phyloP scores from a whole-genome alignment of 1,140 invertebrate genomes.

The Drosophila teissieri region DNA sequence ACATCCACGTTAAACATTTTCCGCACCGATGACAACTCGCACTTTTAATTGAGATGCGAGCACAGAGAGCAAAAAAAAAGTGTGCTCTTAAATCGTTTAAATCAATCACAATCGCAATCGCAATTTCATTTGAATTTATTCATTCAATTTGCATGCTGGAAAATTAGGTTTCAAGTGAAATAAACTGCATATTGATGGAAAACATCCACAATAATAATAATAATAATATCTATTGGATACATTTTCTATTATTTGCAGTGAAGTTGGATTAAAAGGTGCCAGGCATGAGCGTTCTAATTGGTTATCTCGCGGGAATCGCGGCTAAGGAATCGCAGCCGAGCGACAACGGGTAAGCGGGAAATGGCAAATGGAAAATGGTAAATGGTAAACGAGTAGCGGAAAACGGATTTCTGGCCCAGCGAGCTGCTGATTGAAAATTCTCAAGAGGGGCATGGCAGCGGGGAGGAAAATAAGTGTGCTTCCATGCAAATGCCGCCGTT shows the following conservation, averaged over 20 bases:
- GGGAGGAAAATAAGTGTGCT: slow-evolving; percentile 7
- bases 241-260: slow-evolving; percentile 16
- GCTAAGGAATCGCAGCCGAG: slow-evolving; percentile 24
- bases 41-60: slow-evolving; percentile 52
- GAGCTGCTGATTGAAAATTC: slow-evolving; percentile 65
- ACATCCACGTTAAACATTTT: slow-evolving; percentile 51
- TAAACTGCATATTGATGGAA: too few relatives aligned
- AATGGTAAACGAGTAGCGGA: slow-evolving; percentile 71
- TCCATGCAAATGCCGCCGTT: slow-evolving; percentile 44
- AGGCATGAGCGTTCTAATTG: slow-evolving; percentile 42
- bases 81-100: too few relatives aligned
- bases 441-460: slow-evolving; percentile 8
- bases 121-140: not conserved
- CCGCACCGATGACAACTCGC: slow-evolving; percentile 46
- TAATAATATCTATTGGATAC: too few relatives aligned
- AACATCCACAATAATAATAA: too few relatives aligned
- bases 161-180: too few relatives aligned
- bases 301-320: slow-evolving; percentile 34
- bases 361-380: slow-evolving; percentile 54
- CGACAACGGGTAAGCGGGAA: slow-evolving; percentile 13
- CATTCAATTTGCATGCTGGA: too few relatives aligned
- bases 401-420: slow-evolving; percentile 75
- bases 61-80: slow-evolving; percentile 1
- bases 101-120: too few relatives aligned
- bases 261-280: slow-evolving; percentile 23